phyloP scores from a whole-genome alignment of 2,888 invertebrate species.

The Empis livida region DNA sequence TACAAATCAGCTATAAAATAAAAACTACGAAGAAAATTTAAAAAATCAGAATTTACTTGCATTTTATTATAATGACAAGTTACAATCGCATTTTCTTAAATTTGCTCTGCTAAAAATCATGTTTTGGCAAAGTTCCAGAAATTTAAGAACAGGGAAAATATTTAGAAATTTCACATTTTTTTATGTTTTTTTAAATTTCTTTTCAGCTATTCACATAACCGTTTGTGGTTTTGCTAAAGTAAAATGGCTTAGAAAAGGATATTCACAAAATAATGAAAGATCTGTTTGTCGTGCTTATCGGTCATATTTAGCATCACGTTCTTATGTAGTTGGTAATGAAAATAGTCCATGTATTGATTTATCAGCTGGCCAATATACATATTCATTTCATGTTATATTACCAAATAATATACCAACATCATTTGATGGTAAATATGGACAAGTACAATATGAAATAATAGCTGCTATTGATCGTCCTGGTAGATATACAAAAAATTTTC shows the following conservation, averaged over 20 bases:
- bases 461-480: slow-evolving; percentile 69
- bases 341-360: slow-evolving; percentile 48
- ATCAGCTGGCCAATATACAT: slow-evolving; percentile 53
- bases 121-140: too few relatives aligned
- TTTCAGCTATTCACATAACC: slow-evolving; percentile 37
- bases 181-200: not conserved
- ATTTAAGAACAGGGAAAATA: too few relatives aligned
- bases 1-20: too few relatives aligned
- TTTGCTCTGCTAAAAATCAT: too few relatives aligned
- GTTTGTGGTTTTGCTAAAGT: slow-evolving; percentile 35
- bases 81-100: too few relatives aligned
- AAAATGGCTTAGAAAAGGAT: slow-evolving; percentile 36
- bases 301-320: slow-evolving; percentile 32
- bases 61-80: too few relatives aligned
- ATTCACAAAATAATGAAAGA: slow-evolving; percentile 33
- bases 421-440: slow-evolving; percentile 63
- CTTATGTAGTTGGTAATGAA: slow-evolving; percentile 27
- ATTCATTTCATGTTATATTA: slow-evolving; percentile 61
- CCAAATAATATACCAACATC: slow-evolving; percentile 56
- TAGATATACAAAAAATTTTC: slow-evolving; percentile 71
- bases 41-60: too few relatives aligned
- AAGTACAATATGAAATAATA: slow-evolving; percentile 65
- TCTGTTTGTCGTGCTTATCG: slow-evolving; percentile 33
- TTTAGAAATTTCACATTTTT: too few relatives aligned
- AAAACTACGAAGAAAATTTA: too few relatives aligned